Base-by-base conservation (phyloP, 2,888 invertebrate species). In the Allophyes oxyacanthae region DNA sequence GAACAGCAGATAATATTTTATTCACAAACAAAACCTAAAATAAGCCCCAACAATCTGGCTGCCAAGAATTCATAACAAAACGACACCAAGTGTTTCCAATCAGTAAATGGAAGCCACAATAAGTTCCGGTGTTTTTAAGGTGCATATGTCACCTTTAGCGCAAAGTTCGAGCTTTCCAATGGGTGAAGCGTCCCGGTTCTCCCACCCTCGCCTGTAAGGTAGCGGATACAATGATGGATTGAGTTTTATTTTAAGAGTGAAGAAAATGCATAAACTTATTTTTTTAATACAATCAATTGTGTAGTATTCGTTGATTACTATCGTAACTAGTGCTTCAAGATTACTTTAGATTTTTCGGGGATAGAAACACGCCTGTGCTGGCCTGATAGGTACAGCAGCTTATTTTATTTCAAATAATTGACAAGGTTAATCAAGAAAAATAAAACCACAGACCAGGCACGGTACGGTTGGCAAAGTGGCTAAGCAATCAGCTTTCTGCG, bases 101-200 rank as follows among this genome's bases (percentile, higher is more conserved):
- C 71, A 70, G 50, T 63, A 67, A 77, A 79, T 79, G 67, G 78
- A 72, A 67, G 65, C 74, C 72, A 62, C 75, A 70, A 66, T 75
- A 78, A 78, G 77, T 64, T 75, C 65, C 48, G 63, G 65, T 57
- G 51, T 69, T 55, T 65, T 75, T 75, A 74, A 78, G 79, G 79
- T 79, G 79, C 77, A 81, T 72, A 77, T 82, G 81, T 83, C 83
- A 82, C 80, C 80, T 79, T 77, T 76, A 78, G 75, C 72, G 72
- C 59, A 70, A 79, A 83, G 79, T 81, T 81, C 51, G 33, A 37
- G 51, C 30, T 48, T 66, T 53, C 57, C 72, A 58, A 66, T 60
- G 68, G 62, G 57, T 65, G 53, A 62, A 55, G 50, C 58, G 49
- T 57, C 49, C 46, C 48, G 40, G 33, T 50, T 34, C 25, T 1